These are phyloP conservation scores for Drosophila ochracea DNA, from an alignment of 2,888 invertebrate species.

Conservation along the genomic window DNA sequence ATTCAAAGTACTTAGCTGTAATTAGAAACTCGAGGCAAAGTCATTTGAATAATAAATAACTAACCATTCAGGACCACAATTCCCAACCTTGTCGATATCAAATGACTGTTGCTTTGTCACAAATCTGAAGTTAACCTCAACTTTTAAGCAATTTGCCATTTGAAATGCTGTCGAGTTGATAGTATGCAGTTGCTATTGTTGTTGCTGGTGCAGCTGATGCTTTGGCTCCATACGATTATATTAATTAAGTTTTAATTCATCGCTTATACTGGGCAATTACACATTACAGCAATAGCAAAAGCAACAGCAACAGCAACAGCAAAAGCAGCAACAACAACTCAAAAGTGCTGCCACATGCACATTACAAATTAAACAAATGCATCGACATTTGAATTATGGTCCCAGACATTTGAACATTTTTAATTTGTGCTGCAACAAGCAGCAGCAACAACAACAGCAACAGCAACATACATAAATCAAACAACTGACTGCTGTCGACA, in stretches of 20 bases:
- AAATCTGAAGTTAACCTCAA: slow-evolving; percentile 31
- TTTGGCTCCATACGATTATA: slow-evolving; percentile 42
- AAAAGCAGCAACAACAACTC: slow-evolving; percentile 14
- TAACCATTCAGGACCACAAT: slow-evolving; percentile 25
- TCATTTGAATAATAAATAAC: slow-evolving; percentile 18
- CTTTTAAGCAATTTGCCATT: slow-evolving; percentile 28
- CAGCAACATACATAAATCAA: slow-evolving; percentile 66
- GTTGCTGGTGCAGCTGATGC: slow-evolving; percentile 18
- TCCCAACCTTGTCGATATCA: slow-evolving; percentile 1
- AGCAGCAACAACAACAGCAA: slow-evolving; percentile 20
- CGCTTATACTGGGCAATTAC: slow-evolving; percentile 52
- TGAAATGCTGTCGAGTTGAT: slow-evolving; percentile 19
- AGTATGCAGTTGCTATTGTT: neutral
- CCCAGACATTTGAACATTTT: slow-evolving; percentile 70
- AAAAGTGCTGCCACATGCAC: slow-evolving; percentile 70
- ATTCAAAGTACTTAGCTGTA: slow-evolving; percentile 4
- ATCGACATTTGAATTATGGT: slow-evolving; percentile 76
- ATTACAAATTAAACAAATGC: slow-evolving; percentile 73
- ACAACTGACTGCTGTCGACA: slow-evolving; percentile 75
- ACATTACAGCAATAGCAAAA: neutral
- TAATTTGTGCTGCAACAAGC: slow-evolving; percentile 66
- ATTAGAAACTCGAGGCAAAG: slow-evolving; percentile 6
- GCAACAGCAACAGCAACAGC: slow-evolving; percentile 11
- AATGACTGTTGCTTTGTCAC: slow-evolving; percentile 26
- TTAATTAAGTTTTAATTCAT: slow-evolving; percentile 60